Conservation (phyloP, 2,113 vertebrate genomes). For the Nothoprocta perdicaria region DNA sequence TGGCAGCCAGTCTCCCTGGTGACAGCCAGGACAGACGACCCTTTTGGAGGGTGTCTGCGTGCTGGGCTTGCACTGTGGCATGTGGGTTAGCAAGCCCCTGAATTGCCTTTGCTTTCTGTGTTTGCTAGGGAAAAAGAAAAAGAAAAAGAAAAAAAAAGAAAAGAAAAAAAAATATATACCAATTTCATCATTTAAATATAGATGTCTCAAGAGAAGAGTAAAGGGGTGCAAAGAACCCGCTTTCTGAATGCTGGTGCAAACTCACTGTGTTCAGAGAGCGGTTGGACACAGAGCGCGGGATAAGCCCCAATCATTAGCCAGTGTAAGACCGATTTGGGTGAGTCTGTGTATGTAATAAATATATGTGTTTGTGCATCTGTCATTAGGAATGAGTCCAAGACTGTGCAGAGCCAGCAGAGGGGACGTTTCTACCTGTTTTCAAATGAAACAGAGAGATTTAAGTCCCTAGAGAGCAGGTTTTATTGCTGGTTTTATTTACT, state of each 20-base stretch:
- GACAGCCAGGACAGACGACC: not conserved
- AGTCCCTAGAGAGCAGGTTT: not conserved
- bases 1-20: slow-evolving; percentile 6
- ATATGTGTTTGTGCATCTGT: rapidly evolving
- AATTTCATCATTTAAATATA: not conserved
- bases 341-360: not conserved
- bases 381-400: not conserved
- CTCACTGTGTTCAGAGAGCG: not conserved
- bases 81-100: not conserved
- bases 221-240: not conserved
- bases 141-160: not conserved
- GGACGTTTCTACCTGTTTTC: not conserved
- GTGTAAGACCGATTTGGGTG: not conserved
- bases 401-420: not conserved
- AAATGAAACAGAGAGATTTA: not conserved
- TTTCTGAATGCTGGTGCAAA: not conserved
- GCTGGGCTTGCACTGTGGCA: not conserved
- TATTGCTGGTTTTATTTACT: not conserved
- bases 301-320: not conserved
- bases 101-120: not conserved
- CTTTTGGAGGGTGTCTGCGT: not conserved
- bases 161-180: not conserved
- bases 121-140: no score
- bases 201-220: not conserved
- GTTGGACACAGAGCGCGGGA: no score